These are phyloP conservation scores for Clarias pachynema DNA, from an alignment of 2,797 vertebrate genomes.

Conservation along the genomic window DNA sequence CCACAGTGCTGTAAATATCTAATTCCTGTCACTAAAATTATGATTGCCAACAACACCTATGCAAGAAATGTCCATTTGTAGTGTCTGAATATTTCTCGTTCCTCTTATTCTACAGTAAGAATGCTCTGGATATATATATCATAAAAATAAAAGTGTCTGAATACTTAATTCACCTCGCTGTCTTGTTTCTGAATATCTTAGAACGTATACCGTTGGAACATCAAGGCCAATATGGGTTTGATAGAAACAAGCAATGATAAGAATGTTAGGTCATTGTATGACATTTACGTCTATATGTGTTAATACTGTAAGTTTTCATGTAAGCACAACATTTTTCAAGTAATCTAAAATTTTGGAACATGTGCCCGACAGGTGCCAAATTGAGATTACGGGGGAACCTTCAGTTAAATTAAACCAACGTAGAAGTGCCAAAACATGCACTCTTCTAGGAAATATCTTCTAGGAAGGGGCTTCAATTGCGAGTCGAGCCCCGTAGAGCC, in stretches of 20 bases:
- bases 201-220: background rate
- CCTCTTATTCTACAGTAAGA: background rate
- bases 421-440: no score
- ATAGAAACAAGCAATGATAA: background rate
- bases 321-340: no score
- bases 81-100: background rate
- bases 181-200: background rate
- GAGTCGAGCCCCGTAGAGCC: no score
- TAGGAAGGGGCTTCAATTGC: no score
- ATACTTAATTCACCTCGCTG: background rate
- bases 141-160: background rate
- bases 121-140: background rate
- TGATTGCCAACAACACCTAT: background rate
- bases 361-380: no score
- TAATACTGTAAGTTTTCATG: no score
- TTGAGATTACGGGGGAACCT: no score
- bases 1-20: background rate
- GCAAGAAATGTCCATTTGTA: background rate
- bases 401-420: no score
- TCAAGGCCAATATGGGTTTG: background rate
- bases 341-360: no score
- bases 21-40: background rate
- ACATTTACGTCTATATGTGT: no score
- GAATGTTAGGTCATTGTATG: no score
- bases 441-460: no score